Conservation (phyloP, 2,797 vertebrate species). For the Leuciscus waleckii region DNA sequence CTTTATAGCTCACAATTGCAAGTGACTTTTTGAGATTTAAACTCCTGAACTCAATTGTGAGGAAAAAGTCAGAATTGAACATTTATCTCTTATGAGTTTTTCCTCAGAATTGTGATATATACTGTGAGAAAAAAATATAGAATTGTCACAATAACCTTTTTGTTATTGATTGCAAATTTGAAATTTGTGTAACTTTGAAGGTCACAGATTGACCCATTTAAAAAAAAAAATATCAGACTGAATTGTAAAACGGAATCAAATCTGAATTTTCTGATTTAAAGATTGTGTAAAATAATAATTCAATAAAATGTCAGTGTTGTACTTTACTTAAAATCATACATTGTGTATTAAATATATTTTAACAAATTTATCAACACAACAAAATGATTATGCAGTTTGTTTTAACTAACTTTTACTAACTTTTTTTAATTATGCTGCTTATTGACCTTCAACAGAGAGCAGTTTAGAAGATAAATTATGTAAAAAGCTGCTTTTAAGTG, state of each 20-base stretch:
- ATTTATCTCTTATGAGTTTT: too few species aligned
- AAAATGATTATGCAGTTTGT: background rate
- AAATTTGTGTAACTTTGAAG: too few species aligned
- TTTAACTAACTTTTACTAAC: slow-evolving; percentile 30
- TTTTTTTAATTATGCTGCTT: slow-evolving; percentile 49
- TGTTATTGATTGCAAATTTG: too few species aligned
- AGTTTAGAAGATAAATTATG: slow-evolving; percentile 43
- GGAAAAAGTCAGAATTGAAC: background rate
- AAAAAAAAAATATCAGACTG: background rate
- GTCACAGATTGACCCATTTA: too few species aligned
- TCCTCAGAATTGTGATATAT: too few species aligned
- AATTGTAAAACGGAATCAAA: too few species aligned
- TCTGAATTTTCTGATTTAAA: too few species aligned
- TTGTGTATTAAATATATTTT: background rate
- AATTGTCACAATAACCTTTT: background rate
- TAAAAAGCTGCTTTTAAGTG: background rate
- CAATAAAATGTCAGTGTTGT: background rate
- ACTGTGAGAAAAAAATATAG: too few species aligned
- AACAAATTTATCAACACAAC: background rate
- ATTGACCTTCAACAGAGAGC: slow-evolving; percentile 38
- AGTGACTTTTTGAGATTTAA: background rate
- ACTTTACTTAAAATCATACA: background rate
- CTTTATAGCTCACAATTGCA: too few species aligned
- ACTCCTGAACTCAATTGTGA: background rate
- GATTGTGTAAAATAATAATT: background rate